Base-by-base conservation (phyloP, 2,113 vertebrate genomes). In the Ailurus styani region DNA sequence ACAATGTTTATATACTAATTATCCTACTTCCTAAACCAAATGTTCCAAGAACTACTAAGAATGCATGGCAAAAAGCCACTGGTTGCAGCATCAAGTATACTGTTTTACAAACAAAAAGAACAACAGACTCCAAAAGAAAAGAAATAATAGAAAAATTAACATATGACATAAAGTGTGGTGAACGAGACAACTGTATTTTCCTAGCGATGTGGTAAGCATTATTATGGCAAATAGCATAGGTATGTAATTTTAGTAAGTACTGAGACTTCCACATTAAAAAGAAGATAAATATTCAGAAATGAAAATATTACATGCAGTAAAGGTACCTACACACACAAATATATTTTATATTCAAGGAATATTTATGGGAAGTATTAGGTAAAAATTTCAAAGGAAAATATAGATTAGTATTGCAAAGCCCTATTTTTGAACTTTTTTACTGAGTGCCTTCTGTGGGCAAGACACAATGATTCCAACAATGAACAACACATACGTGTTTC, bases 1-100 rank as follows among this genome's bases (percentile, higher is more conserved):
- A 99, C 96, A 98, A 97, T 99, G 99, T 99, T 99, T 99, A 99
- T 97, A 91, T 47, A 57, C 98, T 99, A 99, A 99, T 99, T 99
- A 99, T 98, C 97, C 98, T 97, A 99, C 99, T 99, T 99, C 99
- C 99, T 99, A 99, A 99, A 98, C 98, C 97, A 98, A 98, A 98
- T 98, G 99, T 99, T 99, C 98, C 98, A 98, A 99, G 98, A 98
- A 98, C 98, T 97, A 97, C 79, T 96, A 98, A 98, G 98, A 99
- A 98, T 98, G 98, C 98, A 98, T 98, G 99, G 99, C 99, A 98
- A 98, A 97, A 97, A 54, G 98, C 99, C 99, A 99, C 87, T 97
- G 95, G 97, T 27, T 93, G 87, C 93, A 91, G 89, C 47, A 82
- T 91, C 96, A 90, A 98, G 87, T 17, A 87, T 21, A 45, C 20